Conservation (phyloP, 2,797 vertebrate species). For the Neomorphus geoffroyi region DNA sequence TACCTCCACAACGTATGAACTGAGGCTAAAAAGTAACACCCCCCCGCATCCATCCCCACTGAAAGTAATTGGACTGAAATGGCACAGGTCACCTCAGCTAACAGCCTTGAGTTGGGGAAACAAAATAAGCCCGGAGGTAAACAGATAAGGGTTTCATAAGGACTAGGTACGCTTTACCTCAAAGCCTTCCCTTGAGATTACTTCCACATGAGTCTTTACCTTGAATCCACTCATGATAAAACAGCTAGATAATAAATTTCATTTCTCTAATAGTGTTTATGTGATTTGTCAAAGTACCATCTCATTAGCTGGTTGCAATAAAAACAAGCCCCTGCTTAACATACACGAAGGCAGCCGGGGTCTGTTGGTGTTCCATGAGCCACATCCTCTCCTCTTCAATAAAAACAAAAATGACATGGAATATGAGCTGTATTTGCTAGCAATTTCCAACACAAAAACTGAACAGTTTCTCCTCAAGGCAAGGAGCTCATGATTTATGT, state of each 20-base stretch:
- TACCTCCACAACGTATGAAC: neutral
- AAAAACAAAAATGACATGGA: constrained; percentile 32
- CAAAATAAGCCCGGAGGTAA: constrained; percentile 27
- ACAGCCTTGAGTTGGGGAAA: constrained; percentile 23
- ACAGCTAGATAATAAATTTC: constrained; percentile 28
- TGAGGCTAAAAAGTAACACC: neutral
- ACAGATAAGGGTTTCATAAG: constrained; percentile 45
- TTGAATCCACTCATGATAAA: constrained; percentile 55
- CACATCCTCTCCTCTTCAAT: constrained; percentile 58
- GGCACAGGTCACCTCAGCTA: constrained; percentile 46
- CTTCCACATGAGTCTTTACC: constrained; percentile 31
- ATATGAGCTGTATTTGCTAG: neutral
- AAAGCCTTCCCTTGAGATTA: constrained; percentile 58
- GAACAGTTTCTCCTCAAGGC: constrained; percentile 31
- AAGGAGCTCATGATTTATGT: constrained; percentile 44
- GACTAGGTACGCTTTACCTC: constrained; percentile 40
- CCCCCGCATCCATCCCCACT: neutral
- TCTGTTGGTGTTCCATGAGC: constrained; percentile 34
- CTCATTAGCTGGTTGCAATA: neutral
- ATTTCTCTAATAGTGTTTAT: constrained; percentile 53
- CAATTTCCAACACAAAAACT: constrained; percentile 58
- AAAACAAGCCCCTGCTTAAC: constrained; percentile 45
- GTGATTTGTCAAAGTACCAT: constrained; percentile 5
- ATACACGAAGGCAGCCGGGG: neutral
- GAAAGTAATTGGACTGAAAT: neutral